A percentile compares a stretch with the other conserved stretches of the same genome.
These are phyloP conservation scores for Trachymyrmex septentrionalis DNA, from an alignment of 1,140 invertebrate genomes.

Conservation along the genomic window DNA sequence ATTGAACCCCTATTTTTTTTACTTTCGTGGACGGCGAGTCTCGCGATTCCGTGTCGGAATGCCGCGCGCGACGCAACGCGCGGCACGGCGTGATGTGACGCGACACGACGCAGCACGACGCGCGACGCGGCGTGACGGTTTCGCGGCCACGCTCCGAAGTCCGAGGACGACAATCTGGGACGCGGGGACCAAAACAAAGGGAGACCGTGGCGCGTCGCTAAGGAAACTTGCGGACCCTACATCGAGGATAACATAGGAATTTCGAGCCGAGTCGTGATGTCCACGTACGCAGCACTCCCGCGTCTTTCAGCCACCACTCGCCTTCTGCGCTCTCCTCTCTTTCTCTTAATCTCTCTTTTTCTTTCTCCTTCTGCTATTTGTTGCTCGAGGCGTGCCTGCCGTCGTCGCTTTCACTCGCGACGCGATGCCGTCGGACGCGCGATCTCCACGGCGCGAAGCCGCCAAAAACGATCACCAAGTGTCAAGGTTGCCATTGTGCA, in stretches of 20 bases:
- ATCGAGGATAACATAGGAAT: not conserved
- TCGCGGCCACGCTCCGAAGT: constrained; percentile 11
- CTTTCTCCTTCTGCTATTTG: not conserved
- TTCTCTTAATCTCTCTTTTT: not conserved
- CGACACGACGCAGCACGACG: not conserved
- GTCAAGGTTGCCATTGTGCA: constrained; percentile 85
- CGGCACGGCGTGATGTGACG: not conserved
- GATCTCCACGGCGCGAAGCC: constrained; percentile 64
- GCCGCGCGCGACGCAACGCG: not conserved
- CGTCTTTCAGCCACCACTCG: constrained; percentile 36
- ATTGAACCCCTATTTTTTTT: not conserved
- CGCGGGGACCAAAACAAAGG: constrained; percentile 35
- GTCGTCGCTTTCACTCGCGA: constrained; percentile 70
- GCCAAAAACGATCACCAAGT: constrained; percentile 82
- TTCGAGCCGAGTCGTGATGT: not conserved
- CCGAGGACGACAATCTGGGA: not conserved
- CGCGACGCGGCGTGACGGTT: constrained; percentile 8
- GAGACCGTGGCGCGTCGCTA: no score
- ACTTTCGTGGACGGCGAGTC: no score
- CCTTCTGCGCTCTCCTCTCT: no score
- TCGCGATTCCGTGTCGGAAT: constrained; percentile 1
- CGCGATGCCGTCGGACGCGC: constrained; percentile 62
- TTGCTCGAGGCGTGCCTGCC: constrained; percentile 38
- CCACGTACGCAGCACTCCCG: constrained; percentile 45
- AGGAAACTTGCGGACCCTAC: no score